phyloP scores from a whole-genome alignment of 1,140 invertebrate species.

The Drosophila kohkoa region DNA sequence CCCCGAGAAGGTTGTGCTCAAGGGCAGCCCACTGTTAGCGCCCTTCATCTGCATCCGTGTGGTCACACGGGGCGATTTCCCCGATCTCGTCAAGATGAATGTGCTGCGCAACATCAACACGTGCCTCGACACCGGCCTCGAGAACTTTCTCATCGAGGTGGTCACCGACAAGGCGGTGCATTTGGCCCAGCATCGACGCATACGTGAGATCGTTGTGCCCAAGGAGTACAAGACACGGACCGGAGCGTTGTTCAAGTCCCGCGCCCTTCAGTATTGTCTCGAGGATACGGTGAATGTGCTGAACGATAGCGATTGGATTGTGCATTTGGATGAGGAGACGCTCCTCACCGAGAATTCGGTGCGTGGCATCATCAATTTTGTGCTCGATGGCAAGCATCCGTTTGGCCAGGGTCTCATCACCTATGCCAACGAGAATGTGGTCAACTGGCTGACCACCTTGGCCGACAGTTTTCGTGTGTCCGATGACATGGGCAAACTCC shows the following conservation, averaged over 20 bases:
- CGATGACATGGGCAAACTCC: conserved; percentile 98
- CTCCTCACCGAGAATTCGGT: conserved; percentile 96
- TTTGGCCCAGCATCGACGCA: conserved; percentile 89
- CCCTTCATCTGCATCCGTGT: conserved; percentile 98
- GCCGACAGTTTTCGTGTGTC: conserved; percentile 98
- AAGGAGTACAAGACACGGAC: conserved; percentile 93
- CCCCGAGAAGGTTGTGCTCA: conserved; percentile 95
- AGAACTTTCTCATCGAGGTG: conserved; percentile 99
- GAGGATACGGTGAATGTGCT: conserved; percentile 96
- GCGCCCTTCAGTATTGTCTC: conserved; percentile 97
- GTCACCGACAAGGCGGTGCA: conserved; percentile 96
- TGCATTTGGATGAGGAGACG: conserved; percentile 99
- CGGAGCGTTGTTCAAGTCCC: conserved; percentile 97
- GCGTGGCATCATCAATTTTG: conserved; percentile 97
- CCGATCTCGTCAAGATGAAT: conserved; percentile 95
- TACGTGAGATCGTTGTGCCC: conserved; percentile 95
- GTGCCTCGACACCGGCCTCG: conserved; percentile 95
- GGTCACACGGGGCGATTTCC: conserved; percentile 98
- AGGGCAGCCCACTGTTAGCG: conserved; percentile 95
- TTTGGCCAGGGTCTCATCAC: conserved; percentile 99
- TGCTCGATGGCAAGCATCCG: conserved; percentile 96
- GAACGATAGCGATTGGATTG: conserved; percentile 97
- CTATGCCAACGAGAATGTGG: conserved; percentile 98
- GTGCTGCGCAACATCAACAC: conserved; percentile 95
- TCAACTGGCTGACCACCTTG: conserved; percentile 98